Conservation (phyloP, 2,113 vertebrate species). For the Xiphophorus hellerii region DNA sequence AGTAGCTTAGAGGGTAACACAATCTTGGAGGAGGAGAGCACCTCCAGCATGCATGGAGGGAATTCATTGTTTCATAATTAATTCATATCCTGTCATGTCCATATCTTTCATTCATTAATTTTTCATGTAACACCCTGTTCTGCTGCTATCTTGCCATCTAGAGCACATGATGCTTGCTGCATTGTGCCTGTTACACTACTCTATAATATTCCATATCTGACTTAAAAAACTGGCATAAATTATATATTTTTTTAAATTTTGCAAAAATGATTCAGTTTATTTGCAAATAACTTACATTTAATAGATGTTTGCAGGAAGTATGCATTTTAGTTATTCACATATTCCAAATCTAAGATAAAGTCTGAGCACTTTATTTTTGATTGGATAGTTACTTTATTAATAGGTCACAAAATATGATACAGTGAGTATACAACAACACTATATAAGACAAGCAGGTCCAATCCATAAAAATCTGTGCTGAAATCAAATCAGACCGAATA, state of each 20-base stretch:
- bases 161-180: constrained; percentile 20
- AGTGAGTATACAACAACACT: no score
- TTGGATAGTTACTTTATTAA: background rate
- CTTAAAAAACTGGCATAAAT: background rate
- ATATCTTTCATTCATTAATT: constrained; percentile 54
- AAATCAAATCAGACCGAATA: no score
- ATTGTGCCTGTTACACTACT: constrained; percentile 11
- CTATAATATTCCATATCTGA: constrained; percentile 8
- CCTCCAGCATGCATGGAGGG: constrained; percentile 19
- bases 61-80: constrained; percentile 60
- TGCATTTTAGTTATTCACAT: no score
- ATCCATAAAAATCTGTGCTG: no score
- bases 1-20: constrained; percentile 18
- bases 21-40: constrained; percentile 25
- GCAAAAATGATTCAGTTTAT: background rate
- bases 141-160: constrained; percentile 50
- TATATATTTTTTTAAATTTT: background rate
- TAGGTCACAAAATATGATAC: background rate
- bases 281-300: background rate
- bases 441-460: no score
- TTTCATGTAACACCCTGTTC: constrained; percentile 50
- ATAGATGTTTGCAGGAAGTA: no score
- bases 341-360: background rate
- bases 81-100: constrained; percentile 60
- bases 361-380: background rate